Evolutionary conservation across 2,797 vertebrate genomes (phyloP).

Genomic region (Chanos chanos): DNA sequence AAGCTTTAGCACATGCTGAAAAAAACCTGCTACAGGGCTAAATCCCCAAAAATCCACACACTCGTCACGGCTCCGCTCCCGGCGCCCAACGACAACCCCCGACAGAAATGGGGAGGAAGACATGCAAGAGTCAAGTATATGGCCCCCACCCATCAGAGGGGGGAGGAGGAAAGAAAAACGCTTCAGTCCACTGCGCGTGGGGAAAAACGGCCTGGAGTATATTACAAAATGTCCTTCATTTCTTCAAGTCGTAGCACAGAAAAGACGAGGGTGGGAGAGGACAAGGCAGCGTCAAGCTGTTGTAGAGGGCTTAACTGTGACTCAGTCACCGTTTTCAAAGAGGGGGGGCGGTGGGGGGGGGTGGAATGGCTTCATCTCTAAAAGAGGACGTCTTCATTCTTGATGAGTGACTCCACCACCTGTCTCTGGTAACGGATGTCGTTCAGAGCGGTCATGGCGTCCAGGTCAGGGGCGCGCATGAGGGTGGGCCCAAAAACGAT

Average conservation of each 20-base stretch:
- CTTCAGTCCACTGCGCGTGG: conserved; percentile 73
- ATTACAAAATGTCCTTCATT: conserved; percentile 70
- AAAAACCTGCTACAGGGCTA: conserved; percentile 78
- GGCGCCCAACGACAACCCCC: conserved; percentile 73
- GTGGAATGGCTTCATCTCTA: conserved; percentile 62
- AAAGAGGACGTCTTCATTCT: conserved; percentile 95
- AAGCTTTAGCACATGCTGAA: conserved; percentile 79
- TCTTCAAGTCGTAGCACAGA: conserved; percentile 75
- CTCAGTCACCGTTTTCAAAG: conserved; percentile 33
- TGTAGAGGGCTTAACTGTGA: conserved; percentile 54
- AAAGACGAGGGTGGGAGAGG: conserved; percentile 63
- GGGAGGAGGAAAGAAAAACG: conserved; percentile 54
- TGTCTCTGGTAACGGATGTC: conserved; percentile 98
- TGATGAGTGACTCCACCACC: conserved; percentile 98
- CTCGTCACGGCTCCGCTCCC: conserved; percentile 51
- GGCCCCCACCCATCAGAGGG: conserved; percentile 72
- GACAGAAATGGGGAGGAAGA: conserved; percentile 89
- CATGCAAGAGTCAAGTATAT: conserved; percentile 81
- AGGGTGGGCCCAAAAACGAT: conserved; percentile 96
- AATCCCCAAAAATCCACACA: conserved; percentile 69
- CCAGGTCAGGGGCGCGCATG: conserved; percentile 89
- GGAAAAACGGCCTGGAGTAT: conserved; percentile 49
- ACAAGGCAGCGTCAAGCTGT: conserved; percentile 61
- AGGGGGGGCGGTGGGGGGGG: conserved; percentile 15
- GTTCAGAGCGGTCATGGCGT: conserved; percentile 90